Evolutionary conservation across 2,113 vertebrate species (phyloP).

Genomic region (Mohoua ochrocephala): DNA sequence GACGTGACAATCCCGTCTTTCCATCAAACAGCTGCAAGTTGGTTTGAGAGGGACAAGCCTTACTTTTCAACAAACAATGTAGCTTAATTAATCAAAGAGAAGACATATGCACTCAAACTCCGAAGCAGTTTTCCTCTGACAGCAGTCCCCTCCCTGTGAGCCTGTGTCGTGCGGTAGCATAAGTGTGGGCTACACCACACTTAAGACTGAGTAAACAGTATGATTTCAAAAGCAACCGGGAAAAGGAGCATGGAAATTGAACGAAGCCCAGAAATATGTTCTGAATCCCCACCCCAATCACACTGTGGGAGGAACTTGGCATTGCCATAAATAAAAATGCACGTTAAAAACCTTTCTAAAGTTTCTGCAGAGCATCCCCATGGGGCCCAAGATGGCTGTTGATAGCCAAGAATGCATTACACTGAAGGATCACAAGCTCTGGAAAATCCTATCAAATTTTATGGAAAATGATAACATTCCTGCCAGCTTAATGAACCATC

Average conservation of each 20-base stretch:
- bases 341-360: background rate
- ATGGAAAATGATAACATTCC: constrained; percentile 34
- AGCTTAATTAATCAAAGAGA: background rate
- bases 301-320: background rate
- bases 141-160: background rate
- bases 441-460: constrained; percentile 46
- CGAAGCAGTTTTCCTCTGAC: background rate
- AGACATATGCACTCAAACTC: background rate
- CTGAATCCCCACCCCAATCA: background rate
- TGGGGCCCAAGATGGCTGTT: background rate
- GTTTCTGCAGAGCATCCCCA: constrained; percentile 2
- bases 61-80: background rate
- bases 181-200: background rate
- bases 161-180: background rate
- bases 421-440: constrained; percentile 11
- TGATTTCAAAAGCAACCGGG: background rate
- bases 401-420: constrained; percentile 24
- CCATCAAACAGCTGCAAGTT: background rate
- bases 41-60: background rate
- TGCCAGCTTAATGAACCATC: background rate
- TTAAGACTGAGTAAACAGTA: background rate
- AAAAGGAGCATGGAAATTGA: background rate
- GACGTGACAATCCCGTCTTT: background rate
- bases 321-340: constrained; percentile 4
- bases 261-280: background rate